Evolutionary conservation across 2,113 vertebrate species (phyloP).

Genomic region (Nycticebus coucang): DNA sequence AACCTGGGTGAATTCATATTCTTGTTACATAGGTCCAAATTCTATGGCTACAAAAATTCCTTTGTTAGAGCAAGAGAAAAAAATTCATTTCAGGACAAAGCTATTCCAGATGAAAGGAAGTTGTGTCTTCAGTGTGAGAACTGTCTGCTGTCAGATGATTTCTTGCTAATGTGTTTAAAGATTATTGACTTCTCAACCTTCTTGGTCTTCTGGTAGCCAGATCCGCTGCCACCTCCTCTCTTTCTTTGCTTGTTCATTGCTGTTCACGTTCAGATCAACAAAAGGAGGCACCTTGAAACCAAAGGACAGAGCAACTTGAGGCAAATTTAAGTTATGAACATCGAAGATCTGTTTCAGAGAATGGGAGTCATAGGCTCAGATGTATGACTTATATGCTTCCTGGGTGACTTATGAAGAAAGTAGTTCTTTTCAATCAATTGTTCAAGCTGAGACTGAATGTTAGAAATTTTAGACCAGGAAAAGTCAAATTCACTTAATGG

Average conservation of each 20-base stretch:
- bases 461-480: slow-evolving; percentile 97
- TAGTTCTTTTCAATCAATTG: slow-evolving; percentile 99
- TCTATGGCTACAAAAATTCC: neutral
- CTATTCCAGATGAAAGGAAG: neutral
- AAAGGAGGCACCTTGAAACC: slow-evolving; percentile 97
- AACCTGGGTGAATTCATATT: neutral
- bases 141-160: slow-evolving; percentile 87
- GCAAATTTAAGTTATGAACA: slow-evolving; percentile 94
- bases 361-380: slow-evolving; percentile 97
- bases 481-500: slow-evolving; percentile 98
- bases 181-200: slow-evolving; percentile 92
- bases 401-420: slow-evolving; percentile 98
- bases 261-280: slow-evolving; percentile 96
- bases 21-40: neutral
- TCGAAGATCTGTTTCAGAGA: slow-evolving; percentile 98
- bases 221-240: slow-evolving; percentile 94
- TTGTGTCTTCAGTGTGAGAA: slow-evolving; percentile 90
- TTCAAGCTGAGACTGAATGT: slow-evolving; percentile 98
- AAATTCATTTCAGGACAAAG: neutral
- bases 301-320: slow-evolving; percentile 94
- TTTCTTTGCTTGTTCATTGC: slow-evolving; percentile 89
- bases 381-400: slow-evolving; percentile 98
- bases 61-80: neutral
- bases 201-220: slow-evolving; percentile 95
- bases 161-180: slow-evolving; percentile 95